Base-by-base conservation (phyloP, 2,888 invertebrate genomes). In the Platerodrilus igneus region DNA sequence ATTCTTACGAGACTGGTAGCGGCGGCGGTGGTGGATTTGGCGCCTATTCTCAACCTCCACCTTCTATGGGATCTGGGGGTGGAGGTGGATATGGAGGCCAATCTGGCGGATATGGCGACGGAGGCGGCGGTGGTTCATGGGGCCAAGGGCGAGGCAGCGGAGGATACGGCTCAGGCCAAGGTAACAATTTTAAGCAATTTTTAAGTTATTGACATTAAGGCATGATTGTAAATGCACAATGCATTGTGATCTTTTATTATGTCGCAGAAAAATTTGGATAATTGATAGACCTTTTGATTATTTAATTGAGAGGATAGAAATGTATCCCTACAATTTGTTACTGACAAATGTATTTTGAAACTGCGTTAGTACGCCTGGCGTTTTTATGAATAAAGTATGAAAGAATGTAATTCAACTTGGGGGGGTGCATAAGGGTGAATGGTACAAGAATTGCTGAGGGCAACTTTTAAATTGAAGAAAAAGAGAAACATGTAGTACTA, bases 271-370 rank as follows among this genome's bases (percentile, higher is more conserved):
- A 59, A 52, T 45, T 32, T 47, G 46, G 52, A 50, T 52, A 59
- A 58, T 57, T 60, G 66, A 67, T 68, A 67, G 68, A 63, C 66
- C 63, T 58, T 62, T 54, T 48, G 50, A 55, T 58, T 59, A 41
- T 18, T 51, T 64, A 59, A 55, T 40, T 48, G 45, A 48, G 55
- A 59, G 66, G 67, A 64, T 66, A 56, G 64, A 66, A 52, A 52
- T 57, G 61, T 56, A 44, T 42, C 55, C 52, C 50, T 20, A 66
- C 64, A 66, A n/a, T n/a, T n/a, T n/a, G n/a, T n/a, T n/a, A n/a
- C n/a, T n/a, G n/a, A n/a, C n/a, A n/a, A n/a, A n/a, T n/a, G n/a
- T n/a, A n/a, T n/a, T n/a, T n/a, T n/a, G n/a, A n/a, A n/a, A n/a
- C n/a, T n/a, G n/a, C n/a, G n/a, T n/a, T n/a, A n/a, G n/a, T n/a